Evolutionary conservation across 2,113 vertebrate species (phyloP).

Genomic region (Hippoglossus stenolepis): DNA sequence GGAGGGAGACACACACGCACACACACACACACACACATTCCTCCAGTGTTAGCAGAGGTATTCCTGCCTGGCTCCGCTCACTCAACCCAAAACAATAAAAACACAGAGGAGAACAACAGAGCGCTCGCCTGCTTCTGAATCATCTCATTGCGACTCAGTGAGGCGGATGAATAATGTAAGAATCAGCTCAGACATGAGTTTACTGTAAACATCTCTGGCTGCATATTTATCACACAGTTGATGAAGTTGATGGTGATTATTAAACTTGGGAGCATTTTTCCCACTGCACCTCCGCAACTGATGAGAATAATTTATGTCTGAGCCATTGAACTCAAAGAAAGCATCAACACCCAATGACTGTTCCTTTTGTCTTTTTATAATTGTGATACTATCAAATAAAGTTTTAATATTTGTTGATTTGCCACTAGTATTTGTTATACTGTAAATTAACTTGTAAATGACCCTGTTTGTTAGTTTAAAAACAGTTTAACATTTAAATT

Average conservation of each 20-base stretch:
- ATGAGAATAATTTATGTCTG: background rate
- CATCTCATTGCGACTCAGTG: background rate
- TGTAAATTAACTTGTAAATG: too few species aligned
- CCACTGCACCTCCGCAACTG: background rate
- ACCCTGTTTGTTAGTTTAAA: too few species aligned
- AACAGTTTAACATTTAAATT: too few species aligned
- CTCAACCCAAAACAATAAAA: constrained; percentile 42
- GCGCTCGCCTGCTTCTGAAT: background rate
- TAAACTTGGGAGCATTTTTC: background rate
- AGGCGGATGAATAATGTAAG: constrained; percentile 7
- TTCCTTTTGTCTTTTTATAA: too few species aligned
- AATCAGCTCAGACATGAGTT: background rate
- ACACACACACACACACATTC: constrained; percentile 58
- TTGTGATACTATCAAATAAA: too few species aligned
- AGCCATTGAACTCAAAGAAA: background rate
- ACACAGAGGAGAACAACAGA: background rate
- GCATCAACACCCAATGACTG: too few species aligned
- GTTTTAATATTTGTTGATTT: too few species aligned
- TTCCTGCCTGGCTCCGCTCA: background rate
- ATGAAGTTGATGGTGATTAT: background rate
- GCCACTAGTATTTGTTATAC: too few species aligned
- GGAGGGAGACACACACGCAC: constrained; percentile 39
- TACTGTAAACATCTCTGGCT: background rate
- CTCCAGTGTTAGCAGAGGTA: constrained; percentile 61
- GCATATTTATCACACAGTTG: background rate